Conservation (phyloP, 1,140 invertebrate genomes). For the Rhyacophila brunnea region DNA sequence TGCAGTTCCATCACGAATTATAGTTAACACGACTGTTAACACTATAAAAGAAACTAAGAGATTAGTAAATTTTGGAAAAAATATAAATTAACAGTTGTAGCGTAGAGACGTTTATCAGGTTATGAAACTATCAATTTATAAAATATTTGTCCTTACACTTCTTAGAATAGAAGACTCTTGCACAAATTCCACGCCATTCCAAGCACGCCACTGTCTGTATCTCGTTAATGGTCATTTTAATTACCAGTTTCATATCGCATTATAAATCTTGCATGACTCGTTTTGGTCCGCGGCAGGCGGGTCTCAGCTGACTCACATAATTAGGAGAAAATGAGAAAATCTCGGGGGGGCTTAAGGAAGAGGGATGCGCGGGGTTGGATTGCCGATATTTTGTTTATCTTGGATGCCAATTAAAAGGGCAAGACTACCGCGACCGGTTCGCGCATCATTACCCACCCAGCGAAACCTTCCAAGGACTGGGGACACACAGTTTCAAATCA, state of each 20-base stretch:
- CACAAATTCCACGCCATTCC: too few species aligned
- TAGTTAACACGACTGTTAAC: too few species aligned
- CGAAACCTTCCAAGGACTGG: too few species aligned
- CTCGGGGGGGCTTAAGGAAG: not conserved
- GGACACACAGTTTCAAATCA: too few species aligned
- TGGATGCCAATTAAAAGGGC: conserved; percentile 26
- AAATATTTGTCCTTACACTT: too few species aligned
- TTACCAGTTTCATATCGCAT: conserved; percentile 23
- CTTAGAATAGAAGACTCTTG: too few species aligned
- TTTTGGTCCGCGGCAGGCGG: not conserved
- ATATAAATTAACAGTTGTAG: too few species aligned
- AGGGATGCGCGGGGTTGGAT: not conserved
- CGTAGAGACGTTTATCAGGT: too few species aligned
- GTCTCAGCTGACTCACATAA: conserved; percentile 8
- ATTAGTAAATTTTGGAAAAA: too few species aligned
- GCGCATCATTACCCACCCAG: conserved; percentile 17
- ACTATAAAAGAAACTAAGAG: too few species aligned
- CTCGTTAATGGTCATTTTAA: conserved; percentile 18
- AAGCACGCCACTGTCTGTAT: not conserved
- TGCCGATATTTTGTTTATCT: conserved; percentile 29
- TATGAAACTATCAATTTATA: too few species aligned
- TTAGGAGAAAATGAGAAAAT: conserved; percentile 20
- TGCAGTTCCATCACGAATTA: too few species aligned
- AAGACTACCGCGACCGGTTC: conserved; percentile 17
- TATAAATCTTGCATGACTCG: conserved; percentile 8